A percentile compares a stretch with the other conserved stretches of the same genome.
Conservation (phyloP, 2,797 vertebrate genomes). For the Sorex maritimensis region DNA sequence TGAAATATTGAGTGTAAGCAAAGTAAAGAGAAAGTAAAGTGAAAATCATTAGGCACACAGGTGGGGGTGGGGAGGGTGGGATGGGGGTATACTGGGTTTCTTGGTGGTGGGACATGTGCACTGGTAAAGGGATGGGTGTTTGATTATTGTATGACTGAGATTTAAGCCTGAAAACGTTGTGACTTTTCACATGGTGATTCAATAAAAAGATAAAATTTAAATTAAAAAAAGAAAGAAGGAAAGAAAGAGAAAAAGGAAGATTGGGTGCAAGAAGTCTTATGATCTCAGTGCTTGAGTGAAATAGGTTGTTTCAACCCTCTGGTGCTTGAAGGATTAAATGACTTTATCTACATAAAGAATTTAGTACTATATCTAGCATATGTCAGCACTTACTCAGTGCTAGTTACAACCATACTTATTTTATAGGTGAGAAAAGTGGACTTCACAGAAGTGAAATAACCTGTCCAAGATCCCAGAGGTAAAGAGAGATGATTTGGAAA, state of each 20-base stretch:
- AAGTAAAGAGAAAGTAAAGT: too few relatives aligned
- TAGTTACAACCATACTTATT: neutral
- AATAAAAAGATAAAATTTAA: too few relatives aligned
- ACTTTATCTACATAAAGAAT: neutral
- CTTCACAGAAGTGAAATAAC: neutral
- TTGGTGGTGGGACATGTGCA: too few relatives aligned
- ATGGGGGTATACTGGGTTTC: too few relatives aligned
- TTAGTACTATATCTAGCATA: neutral
- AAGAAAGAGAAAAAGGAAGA: neutral
- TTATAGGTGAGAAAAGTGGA: conserved; percentile 6
- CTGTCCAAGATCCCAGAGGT: neutral
- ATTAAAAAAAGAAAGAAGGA: too few relatives aligned
- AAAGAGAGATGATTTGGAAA: neutral
- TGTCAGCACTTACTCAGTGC: neutral
- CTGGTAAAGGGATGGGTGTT: too few relatives aligned
- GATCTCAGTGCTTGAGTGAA: neutral
- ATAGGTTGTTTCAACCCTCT: neutral
- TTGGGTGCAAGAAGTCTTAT: neutral
- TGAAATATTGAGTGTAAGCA: too few relatives aligned
- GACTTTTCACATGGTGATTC: too few relatives aligned
- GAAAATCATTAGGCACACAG: too few relatives aligned
- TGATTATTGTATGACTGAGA: too few relatives aligned
- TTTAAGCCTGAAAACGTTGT: too few relatives aligned
- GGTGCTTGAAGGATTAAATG: neutral
- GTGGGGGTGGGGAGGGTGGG: too few relatives aligned